A percentile compares a stretch with the other conserved stretches of the same genome.
phyloP scores from a whole-genome alignment of 2,888 invertebrate species.

The Caenorhabditis sp. region DNA sequence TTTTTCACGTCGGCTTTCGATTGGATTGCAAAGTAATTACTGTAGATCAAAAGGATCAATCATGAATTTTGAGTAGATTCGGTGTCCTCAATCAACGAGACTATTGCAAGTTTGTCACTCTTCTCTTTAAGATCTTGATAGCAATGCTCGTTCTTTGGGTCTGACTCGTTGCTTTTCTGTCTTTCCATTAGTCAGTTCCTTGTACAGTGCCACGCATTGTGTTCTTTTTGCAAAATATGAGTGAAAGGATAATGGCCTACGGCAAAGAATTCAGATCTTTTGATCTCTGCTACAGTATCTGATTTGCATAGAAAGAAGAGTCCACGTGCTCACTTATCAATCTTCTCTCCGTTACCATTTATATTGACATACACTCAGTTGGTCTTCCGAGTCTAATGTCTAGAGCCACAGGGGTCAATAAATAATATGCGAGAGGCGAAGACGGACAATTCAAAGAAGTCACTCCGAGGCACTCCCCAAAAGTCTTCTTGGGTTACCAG shows the following conservation, averaged over 20 bases:
- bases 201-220: no score
- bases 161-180: no score
- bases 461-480: neutral
- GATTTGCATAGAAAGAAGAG: constrained; percentile 1
- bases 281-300: neutral
- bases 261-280: neutral
- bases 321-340: constrained; percentile 9
- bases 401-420: constrained; percentile 21
- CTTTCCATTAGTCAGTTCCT: no score
- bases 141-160: no score
- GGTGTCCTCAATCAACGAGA: no score
- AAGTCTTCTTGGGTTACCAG: constrained; percentile 20
- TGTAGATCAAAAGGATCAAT: no score
- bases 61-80: no score
- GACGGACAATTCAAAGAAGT: constrained; percentile 29
- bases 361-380: constrained; percentile 56
- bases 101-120: no score
- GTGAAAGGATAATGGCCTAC: no score
- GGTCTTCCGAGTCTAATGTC: constrained; percentile 46
- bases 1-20: neutral
- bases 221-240: no score
- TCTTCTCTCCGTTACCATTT: neutral
- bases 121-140: no score
- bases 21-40: no score
- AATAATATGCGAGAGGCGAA: neutral